phyloP scores from a whole-genome alignment of 2,113 vertebrate genomes.

The Brachypteracias leptosomus region DNA sequence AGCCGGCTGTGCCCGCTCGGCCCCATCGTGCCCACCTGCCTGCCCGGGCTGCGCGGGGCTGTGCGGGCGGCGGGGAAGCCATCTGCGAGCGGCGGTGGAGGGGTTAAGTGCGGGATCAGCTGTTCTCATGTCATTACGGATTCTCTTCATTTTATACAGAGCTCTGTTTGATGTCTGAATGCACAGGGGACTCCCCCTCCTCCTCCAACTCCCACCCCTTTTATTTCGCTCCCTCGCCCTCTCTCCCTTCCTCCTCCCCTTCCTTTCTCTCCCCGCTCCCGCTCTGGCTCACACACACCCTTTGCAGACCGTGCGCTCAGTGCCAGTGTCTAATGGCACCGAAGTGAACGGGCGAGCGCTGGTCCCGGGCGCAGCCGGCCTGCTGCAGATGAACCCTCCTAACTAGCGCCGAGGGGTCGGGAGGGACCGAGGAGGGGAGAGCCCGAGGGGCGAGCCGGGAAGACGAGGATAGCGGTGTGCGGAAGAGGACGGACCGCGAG shows the following conservation, averaged over 20 bases:
- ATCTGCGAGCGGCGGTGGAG: slow-evolving; percentile 48
- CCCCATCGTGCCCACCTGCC: slow-evolving; percentile 6
- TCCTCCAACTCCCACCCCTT: slow-evolving; percentile 70
- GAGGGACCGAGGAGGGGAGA: slow-evolving; percentile 70
- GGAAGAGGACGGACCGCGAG: slow-evolving; percentile 67
- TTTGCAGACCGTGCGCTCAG: slow-evolving; percentile 75
- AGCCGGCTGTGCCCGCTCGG: background rate
- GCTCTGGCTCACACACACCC: slow-evolving; percentile 72
- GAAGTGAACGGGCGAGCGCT: slow-evolving; percentile 77
- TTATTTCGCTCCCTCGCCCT: slow-evolving; percentile 64
- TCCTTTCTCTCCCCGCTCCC: slow-evolving; percentile 69
- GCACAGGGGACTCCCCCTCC: slow-evolving; percentile 84
- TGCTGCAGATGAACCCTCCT: slow-evolving; percentile 61
- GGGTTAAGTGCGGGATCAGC: slow-evolving; percentile 85
- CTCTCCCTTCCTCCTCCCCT: slow-evolving; percentile 66
- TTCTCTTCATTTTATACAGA: slow-evolving; percentile 80
- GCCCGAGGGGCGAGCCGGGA: slow-evolving; percentile 48
- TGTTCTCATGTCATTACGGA: slow-evolving; percentile 79
- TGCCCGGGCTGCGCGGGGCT: background rate
- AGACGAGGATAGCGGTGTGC: slow-evolving; percentile 59
- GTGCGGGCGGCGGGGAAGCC: background rate
- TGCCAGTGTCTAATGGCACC: slow-evolving; percentile 83
- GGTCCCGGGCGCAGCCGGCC: slow-evolving; percentile 51
- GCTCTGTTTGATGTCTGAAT: slow-evolving; percentile 85
- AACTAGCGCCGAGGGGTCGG: slow-evolving; percentile 72